Base-by-base conservation (phyloP, 2,113 vertebrate genomes). In the Blennius ocellaris region DNA sequence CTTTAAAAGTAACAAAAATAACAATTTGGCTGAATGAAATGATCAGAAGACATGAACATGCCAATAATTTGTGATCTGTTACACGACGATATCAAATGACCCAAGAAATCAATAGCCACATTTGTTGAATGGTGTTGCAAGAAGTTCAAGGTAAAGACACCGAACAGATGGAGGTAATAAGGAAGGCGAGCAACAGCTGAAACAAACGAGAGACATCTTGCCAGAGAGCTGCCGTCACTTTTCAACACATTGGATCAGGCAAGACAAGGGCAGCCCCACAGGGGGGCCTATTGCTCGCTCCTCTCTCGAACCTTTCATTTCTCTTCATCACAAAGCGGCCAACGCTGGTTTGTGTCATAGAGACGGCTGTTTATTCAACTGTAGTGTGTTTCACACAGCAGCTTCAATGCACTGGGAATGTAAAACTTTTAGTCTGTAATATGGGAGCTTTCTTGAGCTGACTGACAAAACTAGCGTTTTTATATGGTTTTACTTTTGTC, bases 171-270 rank as follows among this genome's bases (percentile, higher is more conserved):
- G 83, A 85, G 80, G 69, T 47, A 76, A 80, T 72, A 67, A 77
- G 80, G 80, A 78, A 82, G 67, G 55, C 3, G n/a, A 72, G 76
- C 78, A 74, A 81, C 72, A 76, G 81, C 87, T 86, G 80, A 82
- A 90, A 89, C 81, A 86, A 84, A 89, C 44, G 64, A 76, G 79
- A 89, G 75, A 82, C 81, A 77, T 86, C 72, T 81, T 83, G 83
- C 75, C 84, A 80, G 57, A 30, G 78, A 86, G 76, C 78, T 81
- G 77, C 85, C 69, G 37, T 78, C 84, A 84, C 81, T 84, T 92
- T 87, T 85, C 80, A 87, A 79, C 86, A 76, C 84, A 76, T 51
- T 61, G 74, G 82, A 90, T 88, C 84, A 86, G 86, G 86, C 86
- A 81, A 76, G 89, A 86, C 86, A 85, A 81, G 87, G 89, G 84